A percentile compares a stretch with the other conserved stretches of the same genome.
Evolutionary conservation across 2,888 invertebrate genomes (phyloP).

Genomic region (Polydrusus cervinus): DNA sequence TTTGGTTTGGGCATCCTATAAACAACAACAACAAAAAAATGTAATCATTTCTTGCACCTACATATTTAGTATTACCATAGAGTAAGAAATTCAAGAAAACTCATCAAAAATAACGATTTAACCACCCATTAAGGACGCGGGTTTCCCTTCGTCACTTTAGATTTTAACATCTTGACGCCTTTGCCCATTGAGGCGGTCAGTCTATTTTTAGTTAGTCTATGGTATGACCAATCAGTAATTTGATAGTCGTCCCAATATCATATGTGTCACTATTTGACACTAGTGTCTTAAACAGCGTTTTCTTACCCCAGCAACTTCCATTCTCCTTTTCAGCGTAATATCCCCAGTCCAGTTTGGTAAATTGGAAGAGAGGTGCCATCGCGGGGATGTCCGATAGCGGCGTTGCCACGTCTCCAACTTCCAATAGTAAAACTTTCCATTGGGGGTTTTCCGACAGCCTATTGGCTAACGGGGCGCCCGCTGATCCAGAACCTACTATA

Average conservation of each 20-base stretch:
- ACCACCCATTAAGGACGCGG: too few relatives aligned
- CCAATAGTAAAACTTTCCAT: slow-evolving; percentile 79
- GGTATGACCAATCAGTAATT: too few relatives aligned
- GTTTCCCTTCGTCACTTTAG: too few relatives aligned
- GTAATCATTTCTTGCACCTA: too few relatives aligned
- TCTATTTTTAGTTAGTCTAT: neutral
- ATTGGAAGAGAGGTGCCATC: slow-evolving; percentile 73
- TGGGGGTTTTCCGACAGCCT: slow-evolving; percentile 78
- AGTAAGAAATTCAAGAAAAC: too few relatives aligned
- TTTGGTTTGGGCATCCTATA: slow-evolving; percentile 67
- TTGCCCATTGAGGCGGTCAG: too few relatives aligned
- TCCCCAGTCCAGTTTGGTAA: slow-evolving; percentile 77
- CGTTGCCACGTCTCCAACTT: slow-evolving; percentile 76
- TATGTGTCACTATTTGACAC: too few relatives aligned
- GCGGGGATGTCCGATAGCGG: slow-evolving; percentile 74
- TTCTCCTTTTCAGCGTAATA: slow-evolving; percentile 76
- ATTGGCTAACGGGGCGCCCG: slow-evolving; percentile 82
- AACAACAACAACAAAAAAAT: neutral
- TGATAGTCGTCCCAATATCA: too few relatives aligned
- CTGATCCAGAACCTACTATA: slow-evolving; percentile 81
- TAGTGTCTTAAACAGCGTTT: too few relatives aligned
- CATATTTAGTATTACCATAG: too few relatives aligned
- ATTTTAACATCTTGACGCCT: too few relatives aligned
- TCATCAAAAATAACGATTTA: too few relatives aligned
- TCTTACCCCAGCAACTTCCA: slow-evolving; percentile 51